These are phyloP conservation scores for Periophthalmus modestus DNA, from an alignment of 2,113 vertebrate species.

Conservation along the genomic window DNA sequence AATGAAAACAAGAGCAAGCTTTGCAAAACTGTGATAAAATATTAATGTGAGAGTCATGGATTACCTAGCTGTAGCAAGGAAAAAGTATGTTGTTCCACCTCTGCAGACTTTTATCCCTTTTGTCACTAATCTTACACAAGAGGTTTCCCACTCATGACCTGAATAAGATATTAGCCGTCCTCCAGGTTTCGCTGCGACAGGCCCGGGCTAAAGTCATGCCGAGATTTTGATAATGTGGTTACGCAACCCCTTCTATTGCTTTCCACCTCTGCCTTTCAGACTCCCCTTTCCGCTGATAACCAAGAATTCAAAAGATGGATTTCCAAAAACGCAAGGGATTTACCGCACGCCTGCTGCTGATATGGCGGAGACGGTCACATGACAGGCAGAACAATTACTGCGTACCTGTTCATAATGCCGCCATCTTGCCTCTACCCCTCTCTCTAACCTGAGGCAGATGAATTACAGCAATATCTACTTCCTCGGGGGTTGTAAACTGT, in stretches of 20 bases:
- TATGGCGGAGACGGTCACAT: conserved; percentile 46
- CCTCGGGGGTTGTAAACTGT: conserved; percentile 17
- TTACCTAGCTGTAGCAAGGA: background rate
- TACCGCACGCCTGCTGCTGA: conserved; percentile 35
- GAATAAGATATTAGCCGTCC: conserved; percentile 74
- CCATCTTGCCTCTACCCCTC: background rate
- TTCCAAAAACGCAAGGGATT: conserved; percentile 48
- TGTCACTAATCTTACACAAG: conserved; percentile 62
- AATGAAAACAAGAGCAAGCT: background rate
- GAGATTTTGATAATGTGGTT: conserved; percentile 68
- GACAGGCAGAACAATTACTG: conserved; percentile 52
- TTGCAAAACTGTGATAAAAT: background rate
- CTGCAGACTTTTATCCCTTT: conserved; percentile 61
- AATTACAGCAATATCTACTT: conserved; percentile 35
- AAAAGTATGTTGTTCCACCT: background rate
- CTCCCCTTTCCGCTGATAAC: conserved; percentile 56
- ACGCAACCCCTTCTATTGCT: conserved; percentile 44
- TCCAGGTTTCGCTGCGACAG: conserved; percentile 60
- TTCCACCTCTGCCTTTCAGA: conserved; percentile 62
- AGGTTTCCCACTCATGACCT: conserved; percentile 51
- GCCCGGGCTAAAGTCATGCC: conserved; percentile 50
- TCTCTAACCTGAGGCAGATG: conserved; percentile 1
- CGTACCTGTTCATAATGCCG: conserved; percentile 25
- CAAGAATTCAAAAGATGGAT: conserved; percentile 42
- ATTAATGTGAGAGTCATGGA: background rate